Percentiles rank a stretch among this genome's conserved stretches.
Conservation (phyloP, 2,797 vertebrate species). For the Enteromius argenteus region DNA sequence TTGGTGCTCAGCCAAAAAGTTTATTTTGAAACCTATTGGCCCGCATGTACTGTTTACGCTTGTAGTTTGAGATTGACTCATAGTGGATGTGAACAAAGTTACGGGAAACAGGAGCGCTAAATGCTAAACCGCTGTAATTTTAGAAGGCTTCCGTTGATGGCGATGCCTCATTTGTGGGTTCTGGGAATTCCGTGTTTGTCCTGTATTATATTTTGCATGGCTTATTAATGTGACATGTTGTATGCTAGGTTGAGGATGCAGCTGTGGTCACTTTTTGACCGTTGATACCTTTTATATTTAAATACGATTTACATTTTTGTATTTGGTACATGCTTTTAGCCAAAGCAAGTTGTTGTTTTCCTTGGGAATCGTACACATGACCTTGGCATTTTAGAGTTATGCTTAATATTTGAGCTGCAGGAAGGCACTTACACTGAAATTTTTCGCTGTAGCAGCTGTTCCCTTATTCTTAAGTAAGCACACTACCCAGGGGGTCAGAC, state of each 20-base stretch:
- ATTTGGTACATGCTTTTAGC: not conserved
- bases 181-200: slow-evolving; percentile 29
- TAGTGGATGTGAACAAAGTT: slow-evolving; percentile 21
- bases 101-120: slow-evolving; percentile 29
- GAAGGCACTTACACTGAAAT: not conserved
- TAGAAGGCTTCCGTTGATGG: slow-evolving; percentile 25
- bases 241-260: not conserved
- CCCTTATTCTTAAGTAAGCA: not conserved
- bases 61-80: slow-evolving; percentile 47
- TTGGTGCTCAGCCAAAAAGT: slow-evolving; percentile 34
- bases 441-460: not conserved
- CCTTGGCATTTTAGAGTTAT: not conserved
- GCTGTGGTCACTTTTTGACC: not conserved
- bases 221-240: slow-evolving; percentile 30
- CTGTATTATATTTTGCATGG: slow-evolving; percentile 28
- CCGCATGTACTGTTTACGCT: slow-evolving; percentile 14
- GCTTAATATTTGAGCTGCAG: not conserved
- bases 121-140: slow-evolving; percentile 34
- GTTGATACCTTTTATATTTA: not conserved
- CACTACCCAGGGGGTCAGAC: not conserved
- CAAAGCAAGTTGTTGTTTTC: not conserved
- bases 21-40: slow-evolving; percentile 33
- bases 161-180: slow-evolving; percentile 40
- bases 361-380: not conserved
- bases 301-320: not conserved